phyloP scores from a whole-genome alignment of 2,888 invertebrate genomes.

The Toxonevra muliebris region DNA sequence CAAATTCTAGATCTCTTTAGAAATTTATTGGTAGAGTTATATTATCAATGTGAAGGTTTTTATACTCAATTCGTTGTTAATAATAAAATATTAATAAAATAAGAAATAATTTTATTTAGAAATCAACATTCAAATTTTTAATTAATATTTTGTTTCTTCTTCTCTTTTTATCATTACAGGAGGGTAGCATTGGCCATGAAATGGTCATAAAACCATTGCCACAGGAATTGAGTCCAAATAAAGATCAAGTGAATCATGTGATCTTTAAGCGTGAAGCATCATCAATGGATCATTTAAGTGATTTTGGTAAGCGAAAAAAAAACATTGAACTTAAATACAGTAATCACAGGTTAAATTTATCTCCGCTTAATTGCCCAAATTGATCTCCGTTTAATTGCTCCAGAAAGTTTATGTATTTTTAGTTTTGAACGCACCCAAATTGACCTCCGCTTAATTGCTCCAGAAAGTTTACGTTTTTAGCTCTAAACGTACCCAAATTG shows the following conservation, averaged over 20 bases:
- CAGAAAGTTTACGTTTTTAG: too few species aligned
- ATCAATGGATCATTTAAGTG: conserved; percentile 73
- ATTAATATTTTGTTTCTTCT: conserved; percentile 16
- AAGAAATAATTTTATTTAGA: neutral
- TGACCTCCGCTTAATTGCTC: too few species aligned
- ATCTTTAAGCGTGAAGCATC: conserved; percentile 73
- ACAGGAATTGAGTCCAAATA: conserved; percentile 69
- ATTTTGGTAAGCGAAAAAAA: conserved; percentile 75
- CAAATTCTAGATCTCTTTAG: too few species aligned
- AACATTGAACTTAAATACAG: too few species aligned
- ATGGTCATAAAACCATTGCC: conserved; percentile 89
- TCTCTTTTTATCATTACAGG: conserved; percentile 68
- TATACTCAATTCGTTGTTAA: neutral
- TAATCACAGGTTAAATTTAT: too few species aligned
- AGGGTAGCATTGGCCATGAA: conserved; percentile 91
- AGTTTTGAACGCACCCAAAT: too few species aligned
- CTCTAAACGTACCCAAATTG: too few species aligned
- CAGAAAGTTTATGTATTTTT: too few species aligned
- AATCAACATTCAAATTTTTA: neutral
- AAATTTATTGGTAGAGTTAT: too few species aligned
- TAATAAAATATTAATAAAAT: neutral
- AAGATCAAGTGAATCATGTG: conserved; percentile 73
- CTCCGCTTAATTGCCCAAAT: too few species aligned
- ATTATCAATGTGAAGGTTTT: too few species aligned
- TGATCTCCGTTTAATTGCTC: too few species aligned